These are phyloP conservation scores for Hydrolagus colliei DNA, from an alignment of 2,797 vertebrate species.

Conservation along the genomic window DNA sequence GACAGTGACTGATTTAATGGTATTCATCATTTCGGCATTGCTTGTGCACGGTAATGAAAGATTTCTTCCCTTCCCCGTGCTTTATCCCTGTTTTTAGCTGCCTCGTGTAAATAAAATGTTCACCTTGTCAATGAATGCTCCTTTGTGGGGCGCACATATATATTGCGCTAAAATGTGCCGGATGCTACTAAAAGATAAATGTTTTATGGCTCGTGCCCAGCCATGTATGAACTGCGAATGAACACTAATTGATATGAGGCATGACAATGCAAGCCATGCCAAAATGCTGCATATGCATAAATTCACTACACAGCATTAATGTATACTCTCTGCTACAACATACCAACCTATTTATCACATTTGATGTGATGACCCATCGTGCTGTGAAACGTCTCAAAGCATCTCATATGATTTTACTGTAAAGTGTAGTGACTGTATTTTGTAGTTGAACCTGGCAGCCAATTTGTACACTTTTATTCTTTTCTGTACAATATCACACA, in stretches of 20 bases:
- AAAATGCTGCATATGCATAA: slow-evolving; percentile 6
- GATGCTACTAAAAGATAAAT: slow-evolving; percentile 29
- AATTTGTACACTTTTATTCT: no score
- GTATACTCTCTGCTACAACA: neutral
- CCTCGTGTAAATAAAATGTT: neutral
- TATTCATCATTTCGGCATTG: slow-evolving; percentile 29
- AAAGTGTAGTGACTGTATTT: neutral
- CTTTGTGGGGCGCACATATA: slow-evolving; percentile 19
- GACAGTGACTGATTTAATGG: slow-evolving; percentile 48
- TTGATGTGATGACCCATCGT: neutral
- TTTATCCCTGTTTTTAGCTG: neutral
- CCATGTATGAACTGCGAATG: slow-evolving; percentile 17
- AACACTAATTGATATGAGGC: neutral
- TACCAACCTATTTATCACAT: slow-evolving; percentile 10
- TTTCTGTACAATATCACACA: no score
- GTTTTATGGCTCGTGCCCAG: slow-evolving; percentile 15
- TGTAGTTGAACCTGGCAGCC: neutral
- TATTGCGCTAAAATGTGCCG: slow-evolving; percentile 19
- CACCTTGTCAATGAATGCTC: slow-evolving; percentile 13
- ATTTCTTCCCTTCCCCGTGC: neutral
- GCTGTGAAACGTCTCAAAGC: neutral
- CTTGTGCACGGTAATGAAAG: slow-evolving; percentile 23
- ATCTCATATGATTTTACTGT: neutral
- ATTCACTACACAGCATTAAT: neutral
- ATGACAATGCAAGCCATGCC: slow-evolving; percentile 5